Evolutionary conservation across 2,113 vertebrate species (phyloP).

Genomic region (Brienomyrus longianalis): DNA sequence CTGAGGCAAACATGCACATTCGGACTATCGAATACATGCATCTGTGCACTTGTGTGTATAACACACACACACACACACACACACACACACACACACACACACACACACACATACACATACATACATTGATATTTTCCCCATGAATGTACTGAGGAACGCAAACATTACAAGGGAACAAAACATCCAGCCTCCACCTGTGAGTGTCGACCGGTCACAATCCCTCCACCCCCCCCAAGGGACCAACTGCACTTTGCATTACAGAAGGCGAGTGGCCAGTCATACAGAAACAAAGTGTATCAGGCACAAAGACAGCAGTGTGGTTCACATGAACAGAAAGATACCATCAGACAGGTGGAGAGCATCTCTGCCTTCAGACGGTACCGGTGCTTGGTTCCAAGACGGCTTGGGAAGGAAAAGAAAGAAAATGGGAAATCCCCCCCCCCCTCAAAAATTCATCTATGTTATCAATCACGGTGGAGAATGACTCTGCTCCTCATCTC

Average conservation of each 20-base stretch:
- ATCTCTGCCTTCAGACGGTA: not conserved
- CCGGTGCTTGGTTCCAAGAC: not conserved
- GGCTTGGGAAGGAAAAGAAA: not conserved
- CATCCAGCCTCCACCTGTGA: not conserved
- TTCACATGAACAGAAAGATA: not conserved
- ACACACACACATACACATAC: not conserved
- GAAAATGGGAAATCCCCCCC: not conserved
- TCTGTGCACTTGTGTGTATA: not conserved
- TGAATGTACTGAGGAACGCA: not conserved
- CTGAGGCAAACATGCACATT: not conserved
- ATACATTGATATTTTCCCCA: not conserved
- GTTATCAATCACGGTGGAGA: not conserved
- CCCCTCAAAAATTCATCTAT: not conserved
- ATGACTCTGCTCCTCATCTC: not conserved
- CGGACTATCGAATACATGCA: not conserved
- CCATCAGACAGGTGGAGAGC: not conserved
- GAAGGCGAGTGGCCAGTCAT: not conserved
- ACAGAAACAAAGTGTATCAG: not conserved
- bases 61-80: not conserved
- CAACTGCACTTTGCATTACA: not conserved
- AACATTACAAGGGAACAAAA: not conserved
- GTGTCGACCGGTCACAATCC: not conserved
- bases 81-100: no score
- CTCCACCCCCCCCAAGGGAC: not conserved
- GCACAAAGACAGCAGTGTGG: not conserved